These are phyloP conservation scores for Zoanthus sansibaricus DNA, from an alignment of 92 coral and sea anemone species.

Conservation along the genomic window DNA sequence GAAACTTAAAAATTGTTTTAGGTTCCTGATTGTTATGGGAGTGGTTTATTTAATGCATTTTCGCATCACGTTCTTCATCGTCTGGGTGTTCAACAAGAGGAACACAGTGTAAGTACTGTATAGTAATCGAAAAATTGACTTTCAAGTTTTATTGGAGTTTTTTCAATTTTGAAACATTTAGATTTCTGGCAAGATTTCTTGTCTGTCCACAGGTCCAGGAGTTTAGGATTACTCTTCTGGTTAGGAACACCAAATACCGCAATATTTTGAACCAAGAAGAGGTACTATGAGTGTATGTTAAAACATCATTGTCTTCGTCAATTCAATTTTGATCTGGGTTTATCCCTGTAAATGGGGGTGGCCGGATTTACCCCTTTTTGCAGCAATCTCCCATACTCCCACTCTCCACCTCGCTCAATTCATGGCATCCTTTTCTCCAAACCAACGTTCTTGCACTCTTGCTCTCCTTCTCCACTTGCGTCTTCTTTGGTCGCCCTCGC, in stretches of 20 bases:
- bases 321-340: no score
- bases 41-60: conserved; percentile 83
- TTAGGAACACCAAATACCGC: conserved; percentile 74
- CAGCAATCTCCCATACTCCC: no score
- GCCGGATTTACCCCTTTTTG: no score
- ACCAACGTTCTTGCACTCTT: no score
- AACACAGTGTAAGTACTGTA: conserved; percentile 67
- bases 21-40: conserved; percentile 81
- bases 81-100: conserved; percentile 69
- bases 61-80: conserved; percentile 74
- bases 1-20: background rate
- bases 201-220: conserved; percentile 57
- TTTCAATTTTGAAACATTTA: background rate
- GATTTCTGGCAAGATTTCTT: background rate
- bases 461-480: no score
- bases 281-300: conserved; percentile 35
- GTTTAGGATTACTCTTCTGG: conserved; percentile 76
- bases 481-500: no score
- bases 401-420: no score
- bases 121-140: background rate
- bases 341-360: no score
- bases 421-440: no score
- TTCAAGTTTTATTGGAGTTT: no score
- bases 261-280: conserved; percentile 83
- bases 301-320: no score